Evolutionary conservation across 2,113 vertebrate genomes (phyloP), one percentile per base, ranked within the genome.

Genomic region (Zosterops pallidus): DNA sequence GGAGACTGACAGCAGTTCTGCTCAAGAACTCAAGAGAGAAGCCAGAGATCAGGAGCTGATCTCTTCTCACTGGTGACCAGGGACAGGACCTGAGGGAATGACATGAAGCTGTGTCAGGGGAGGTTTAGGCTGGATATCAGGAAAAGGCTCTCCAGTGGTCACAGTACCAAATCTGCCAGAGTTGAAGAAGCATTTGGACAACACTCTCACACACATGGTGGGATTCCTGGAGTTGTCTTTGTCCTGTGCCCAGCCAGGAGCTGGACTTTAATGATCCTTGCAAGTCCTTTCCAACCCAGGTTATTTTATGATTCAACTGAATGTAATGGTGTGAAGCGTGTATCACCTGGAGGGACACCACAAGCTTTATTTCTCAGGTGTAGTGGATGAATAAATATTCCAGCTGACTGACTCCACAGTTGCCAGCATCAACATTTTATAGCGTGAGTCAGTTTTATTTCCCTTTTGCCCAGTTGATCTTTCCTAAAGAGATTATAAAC

Each of bases 401-500:
- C 64, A 33, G 28, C 0, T 81, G 63, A 69, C 46, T 37, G 46
- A 83, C 37, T 69, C 85, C 28, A 11, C n/a, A 33, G 31, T 53
- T 88, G 46, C 63, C 56, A 89, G 37, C 39, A 81, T 49, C 64
- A 67, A 76, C 33, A 29, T 78, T 91, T 86, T 44, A 59, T 39
- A 71, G 21, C 21, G 26, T 20, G 12, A 96, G 55, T 29, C 56
- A 46, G 46, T 77, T 95, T 89, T 76, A 57, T 70, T 74, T 81
- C 77, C 35, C 47, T 91, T 94, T 89, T 81, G 24, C 26, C 2
- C 0, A 89, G 52, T 1, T 91, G 76, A 88, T 92, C 18, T 89
- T 95, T 94, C 56, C 81, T 71, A 63, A 86, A 91, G 77, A 91
- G 42, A 84, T 86, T 84, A 94, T 75, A 94, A 94, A 91, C 77